phyloP scores from a whole-genome alignment of 2,113 vertebrate species.

The Sprattus sprattus region DNA sequence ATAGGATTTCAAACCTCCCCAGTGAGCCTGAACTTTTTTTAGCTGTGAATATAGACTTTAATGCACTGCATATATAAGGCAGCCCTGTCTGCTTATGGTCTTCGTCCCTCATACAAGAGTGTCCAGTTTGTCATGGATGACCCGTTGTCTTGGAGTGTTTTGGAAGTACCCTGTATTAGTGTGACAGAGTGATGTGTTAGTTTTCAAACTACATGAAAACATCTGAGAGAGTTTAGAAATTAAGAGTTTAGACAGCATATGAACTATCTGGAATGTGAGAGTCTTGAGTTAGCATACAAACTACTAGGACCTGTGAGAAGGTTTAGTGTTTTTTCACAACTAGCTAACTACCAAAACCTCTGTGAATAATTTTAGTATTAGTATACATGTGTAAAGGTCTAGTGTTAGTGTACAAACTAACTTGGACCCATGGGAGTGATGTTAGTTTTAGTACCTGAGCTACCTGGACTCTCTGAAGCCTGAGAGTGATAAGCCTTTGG shows the following conservation, averaged over 20 bases:
- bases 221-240: not conserved
- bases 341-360: not conserved
- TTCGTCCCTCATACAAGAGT: not conserved
- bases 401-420: not conserved
- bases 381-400: not conserved
- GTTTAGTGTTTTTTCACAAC: not conserved
- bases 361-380: not conserved
- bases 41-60: not conserved
- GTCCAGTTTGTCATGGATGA: not conserved
- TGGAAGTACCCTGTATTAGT: not conserved
- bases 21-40: not conserved
- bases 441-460: not conserved
- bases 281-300: not conserved
- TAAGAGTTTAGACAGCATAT: not conserved
- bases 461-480: not conserved
- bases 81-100: not conserved
- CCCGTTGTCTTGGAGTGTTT: not conserved
- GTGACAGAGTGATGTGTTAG: not conserved
- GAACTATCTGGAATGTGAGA: not conserved
- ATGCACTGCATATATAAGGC: not conserved
- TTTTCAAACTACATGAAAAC: not conserved
- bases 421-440: not conserved
- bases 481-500: not conserved
- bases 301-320: not conserved
- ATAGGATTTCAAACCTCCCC: not conserved